Conservation (phyloP, 1,140 invertebrate species). For the Drosophila suzukii region DNA sequence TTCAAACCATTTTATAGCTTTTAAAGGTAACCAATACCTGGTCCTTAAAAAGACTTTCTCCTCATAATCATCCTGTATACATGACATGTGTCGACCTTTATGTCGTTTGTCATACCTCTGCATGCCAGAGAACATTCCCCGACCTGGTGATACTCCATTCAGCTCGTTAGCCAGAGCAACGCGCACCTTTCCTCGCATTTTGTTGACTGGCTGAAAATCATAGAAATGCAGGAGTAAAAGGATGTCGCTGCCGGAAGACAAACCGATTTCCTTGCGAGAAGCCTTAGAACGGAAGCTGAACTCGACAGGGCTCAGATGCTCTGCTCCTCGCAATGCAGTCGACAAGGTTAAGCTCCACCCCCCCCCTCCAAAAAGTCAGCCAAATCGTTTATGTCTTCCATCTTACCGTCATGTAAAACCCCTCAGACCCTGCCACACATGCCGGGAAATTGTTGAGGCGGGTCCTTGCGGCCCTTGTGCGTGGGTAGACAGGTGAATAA, state of each 20-base stretch:
- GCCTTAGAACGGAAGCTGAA: slow-evolving; percentile 49
- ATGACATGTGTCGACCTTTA: background rate
- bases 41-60: background rate
- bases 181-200: background rate
- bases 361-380: slow-evolving; percentile 1
- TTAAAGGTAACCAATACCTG: no score
- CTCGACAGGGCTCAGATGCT: slow-evolving; percentile 30
- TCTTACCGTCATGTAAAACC: background rate
- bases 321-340: slow-evolving; percentile 33
- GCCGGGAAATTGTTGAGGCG: slow-evolving; percentile 48
- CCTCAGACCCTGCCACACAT: background rate
- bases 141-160: slow-evolving; percentile 21
- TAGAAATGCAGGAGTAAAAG: slow-evolving; percentile 56
- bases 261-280: slow-evolving; percentile 70
- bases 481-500: slow-evolving; percentile 70
- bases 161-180: slow-evolving; percentile 41
- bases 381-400: slow-evolving; percentile 63
- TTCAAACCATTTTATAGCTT: no score
- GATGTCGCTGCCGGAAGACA: slow-evolving; percentile 68
- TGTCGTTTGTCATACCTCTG: slow-evolving; percentile 1
- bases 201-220: slow-evolving; percentile 18
- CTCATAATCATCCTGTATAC: background rate
- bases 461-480: slow-evolving; percentile 39
- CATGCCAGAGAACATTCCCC: slow-evolving; percentile 11
- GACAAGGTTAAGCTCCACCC: slow-evolving; percentile 66